phyloP scores from a whole-genome alignment of 2,797 vertebrate species.

The Tokudaia muenninki region DNA sequence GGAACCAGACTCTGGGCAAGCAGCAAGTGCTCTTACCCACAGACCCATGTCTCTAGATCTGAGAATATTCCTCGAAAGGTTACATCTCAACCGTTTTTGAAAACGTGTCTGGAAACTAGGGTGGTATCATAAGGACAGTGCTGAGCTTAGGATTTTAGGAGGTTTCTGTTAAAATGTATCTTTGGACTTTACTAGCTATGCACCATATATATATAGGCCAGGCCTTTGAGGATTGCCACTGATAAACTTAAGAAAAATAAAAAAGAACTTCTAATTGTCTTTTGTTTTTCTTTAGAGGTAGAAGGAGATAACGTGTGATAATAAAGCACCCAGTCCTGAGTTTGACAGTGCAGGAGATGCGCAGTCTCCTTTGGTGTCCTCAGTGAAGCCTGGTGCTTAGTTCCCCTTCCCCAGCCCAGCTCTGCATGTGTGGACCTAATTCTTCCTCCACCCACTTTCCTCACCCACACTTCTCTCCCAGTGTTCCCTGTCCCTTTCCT shows the following conservation, averaged over 20 bases:
- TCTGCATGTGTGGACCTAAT: not conserved
- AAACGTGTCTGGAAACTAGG: conserved; percentile 24
- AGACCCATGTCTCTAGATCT: too few relatives aligned
- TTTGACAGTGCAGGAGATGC: not conserved
- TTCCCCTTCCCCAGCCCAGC: not conserved
- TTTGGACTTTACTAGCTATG: not conserved
- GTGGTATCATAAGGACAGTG: not conserved
- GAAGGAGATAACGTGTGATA: conserved; percentile 1
- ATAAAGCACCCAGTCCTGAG: not conserved
- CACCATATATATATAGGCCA: not conserved
- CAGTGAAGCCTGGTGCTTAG: not conserved
- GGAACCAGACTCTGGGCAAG: not conserved
- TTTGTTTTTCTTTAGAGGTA: not conserved
- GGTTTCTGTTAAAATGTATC: not conserved
- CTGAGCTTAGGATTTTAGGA: not conserved
- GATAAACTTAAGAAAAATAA: conserved; percentile 26
- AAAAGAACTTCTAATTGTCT: not conserved
- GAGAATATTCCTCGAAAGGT: not conserved
- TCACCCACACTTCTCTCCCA: not conserved
- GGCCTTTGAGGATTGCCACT: conserved; percentile 40
- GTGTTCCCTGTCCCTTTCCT: not conserved
- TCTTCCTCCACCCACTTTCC: not conserved
- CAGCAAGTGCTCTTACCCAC: too few relatives aligned
- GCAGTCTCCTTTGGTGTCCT: not conserved
- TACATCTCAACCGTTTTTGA: conserved; percentile 49